Conservation (phyloP, 2,113 vertebrate genomes). For the Corythaixoides concolor region DNA sequence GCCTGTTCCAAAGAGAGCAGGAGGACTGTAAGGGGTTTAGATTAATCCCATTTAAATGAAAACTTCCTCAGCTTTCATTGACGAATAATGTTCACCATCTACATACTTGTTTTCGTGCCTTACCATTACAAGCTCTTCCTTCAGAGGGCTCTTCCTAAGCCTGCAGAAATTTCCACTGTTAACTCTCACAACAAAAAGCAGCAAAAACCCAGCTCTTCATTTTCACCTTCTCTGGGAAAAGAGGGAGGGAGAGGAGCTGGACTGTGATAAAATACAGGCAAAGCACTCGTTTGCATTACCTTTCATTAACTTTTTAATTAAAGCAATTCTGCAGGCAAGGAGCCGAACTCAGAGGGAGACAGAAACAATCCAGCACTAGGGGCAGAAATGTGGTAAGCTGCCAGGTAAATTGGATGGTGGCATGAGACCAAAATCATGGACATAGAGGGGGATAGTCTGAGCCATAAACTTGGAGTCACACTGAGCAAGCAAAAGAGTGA, state of each 20-base stretch:
- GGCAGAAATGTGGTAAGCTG: slow-evolving; percentile 9
- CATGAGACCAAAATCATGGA: slow-evolving; percentile 18
- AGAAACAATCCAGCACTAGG: neutral
- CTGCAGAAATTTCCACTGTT: slow-evolving; percentile 16
- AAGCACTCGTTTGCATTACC: neutral
- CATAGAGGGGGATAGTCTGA: neutral
- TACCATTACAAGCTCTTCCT: slow-evolving; percentile 8
- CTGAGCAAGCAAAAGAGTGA: neutral
- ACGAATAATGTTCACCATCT: slow-evolving; percentile 27
- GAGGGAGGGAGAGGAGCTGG: slow-evolving; percentile 21
- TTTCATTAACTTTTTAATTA: slow-evolving; percentile 68
- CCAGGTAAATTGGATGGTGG: slow-evolving; percentile 25
- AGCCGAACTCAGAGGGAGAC: slow-evolving; percentile 27
- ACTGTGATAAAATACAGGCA: slow-evolving; percentile 40
- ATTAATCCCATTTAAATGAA: slow-evolving; percentile 69
- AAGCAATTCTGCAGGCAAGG: slow-evolving; percentile 28
- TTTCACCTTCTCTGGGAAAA: slow-evolving; percentile 49
- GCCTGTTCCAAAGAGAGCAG: slow-evolving; percentile 9
- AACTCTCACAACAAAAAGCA: neutral
- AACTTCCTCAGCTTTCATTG: slow-evolving; percentile 53
- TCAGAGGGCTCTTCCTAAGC: slow-evolving; percentile 13
- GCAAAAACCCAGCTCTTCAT: neutral
- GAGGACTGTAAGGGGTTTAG: slow-evolving; percentile 33
- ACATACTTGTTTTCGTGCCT: neutral
- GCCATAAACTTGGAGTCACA: neutral